A percentile compares a stretch with the other conserved stretches of the same genome.
Conservation (phyloP, 1,140 invertebrate species). For the Aporrectodea caliginosa region DNA sequence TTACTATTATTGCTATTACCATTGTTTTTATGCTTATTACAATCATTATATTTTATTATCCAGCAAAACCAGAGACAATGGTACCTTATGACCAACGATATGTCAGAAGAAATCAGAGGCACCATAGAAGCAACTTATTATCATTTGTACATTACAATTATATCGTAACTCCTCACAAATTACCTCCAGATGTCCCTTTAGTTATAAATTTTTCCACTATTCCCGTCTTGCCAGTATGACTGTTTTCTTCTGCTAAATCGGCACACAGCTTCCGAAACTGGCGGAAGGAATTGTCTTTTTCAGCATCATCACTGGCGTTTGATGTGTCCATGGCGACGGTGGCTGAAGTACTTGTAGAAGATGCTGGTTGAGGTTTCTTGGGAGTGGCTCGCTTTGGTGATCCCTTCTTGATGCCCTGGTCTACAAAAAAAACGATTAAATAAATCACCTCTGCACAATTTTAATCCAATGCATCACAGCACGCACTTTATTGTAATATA, state of each 20-base stretch:
- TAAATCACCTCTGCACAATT: background rate
- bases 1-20: too few relatives aligned
- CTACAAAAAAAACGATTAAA: background rate
- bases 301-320: background rate
- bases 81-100: background rate
- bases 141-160: background rate
- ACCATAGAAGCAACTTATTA: background rate
- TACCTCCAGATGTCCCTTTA: constrained; percentile 59
- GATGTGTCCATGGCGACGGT: background rate
- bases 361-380: constrained; percentile 3
- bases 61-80: background rate
- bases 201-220: constrained; percentile 68
- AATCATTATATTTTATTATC: background rate
- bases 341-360: background rate
- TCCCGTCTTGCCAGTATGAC: constrained; percentile 77
- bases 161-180: background rate
- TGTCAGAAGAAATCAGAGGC: background rate
- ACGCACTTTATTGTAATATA: background rate
- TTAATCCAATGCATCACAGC: background rate
- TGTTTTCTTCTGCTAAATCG: constrained; percentile 69
- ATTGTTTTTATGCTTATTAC: background rate
- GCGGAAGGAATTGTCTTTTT: constrained; percentile 62
- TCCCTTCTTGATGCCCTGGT: background rate
- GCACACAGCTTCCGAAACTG: constrained; percentile 75
- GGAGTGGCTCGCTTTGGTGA: constrained; percentile 6